phyloP scores from a whole-genome alignment of 2,113 vertebrate genomes.

The Illadopsis cleaveri region DNA sequence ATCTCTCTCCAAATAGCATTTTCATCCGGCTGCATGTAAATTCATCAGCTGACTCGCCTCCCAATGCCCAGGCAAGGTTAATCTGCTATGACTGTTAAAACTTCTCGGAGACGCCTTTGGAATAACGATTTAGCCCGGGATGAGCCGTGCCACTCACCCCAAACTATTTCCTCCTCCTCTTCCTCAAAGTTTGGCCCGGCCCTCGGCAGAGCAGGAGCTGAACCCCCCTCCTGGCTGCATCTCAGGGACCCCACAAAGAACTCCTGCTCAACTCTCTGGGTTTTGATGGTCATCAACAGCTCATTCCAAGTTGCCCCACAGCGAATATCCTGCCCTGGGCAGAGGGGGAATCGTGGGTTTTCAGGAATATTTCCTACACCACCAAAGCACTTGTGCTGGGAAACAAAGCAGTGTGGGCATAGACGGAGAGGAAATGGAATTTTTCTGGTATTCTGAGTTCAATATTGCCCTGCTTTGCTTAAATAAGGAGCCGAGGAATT shows the following conservation, averaged over 20 bases:
- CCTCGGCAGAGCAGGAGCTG: not conserved
- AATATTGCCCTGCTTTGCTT: constrained; percentile 35
- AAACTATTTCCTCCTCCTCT: constrained; percentile 49
- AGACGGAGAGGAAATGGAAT: not conserved
- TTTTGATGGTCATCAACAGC: not conserved
- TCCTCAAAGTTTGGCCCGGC: not conserved
- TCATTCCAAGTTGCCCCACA: not conserved
- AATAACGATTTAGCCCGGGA: constrained; percentile 81
- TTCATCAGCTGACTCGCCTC: constrained; percentile 83
- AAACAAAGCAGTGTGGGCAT: not conserved
- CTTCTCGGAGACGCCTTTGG: constrained; percentile 81
- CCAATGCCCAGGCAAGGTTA: constrained; percentile 85
- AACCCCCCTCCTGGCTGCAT: not conserved
- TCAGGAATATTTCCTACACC: not conserved
- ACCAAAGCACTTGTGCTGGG: not conserved
- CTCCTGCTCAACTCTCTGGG: not conserved
- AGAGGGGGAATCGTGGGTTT: not conserved
- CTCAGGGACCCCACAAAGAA: not conserved
- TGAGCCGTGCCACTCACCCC: constrained; percentile 69
- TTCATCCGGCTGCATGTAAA: constrained; percentile 90
- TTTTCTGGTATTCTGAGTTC: constrained; percentile 7
- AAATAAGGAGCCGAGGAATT: constrained; percentile 66
- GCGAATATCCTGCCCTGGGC: not conserved
- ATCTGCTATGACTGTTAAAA: constrained; percentile 97
- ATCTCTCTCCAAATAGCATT: constrained; percentile 90